These are phyloP conservation scores for Pantelozetes paolii DNA, from an alignment of 2,888 invertebrate species.

Conservation along the genomic window DNA sequence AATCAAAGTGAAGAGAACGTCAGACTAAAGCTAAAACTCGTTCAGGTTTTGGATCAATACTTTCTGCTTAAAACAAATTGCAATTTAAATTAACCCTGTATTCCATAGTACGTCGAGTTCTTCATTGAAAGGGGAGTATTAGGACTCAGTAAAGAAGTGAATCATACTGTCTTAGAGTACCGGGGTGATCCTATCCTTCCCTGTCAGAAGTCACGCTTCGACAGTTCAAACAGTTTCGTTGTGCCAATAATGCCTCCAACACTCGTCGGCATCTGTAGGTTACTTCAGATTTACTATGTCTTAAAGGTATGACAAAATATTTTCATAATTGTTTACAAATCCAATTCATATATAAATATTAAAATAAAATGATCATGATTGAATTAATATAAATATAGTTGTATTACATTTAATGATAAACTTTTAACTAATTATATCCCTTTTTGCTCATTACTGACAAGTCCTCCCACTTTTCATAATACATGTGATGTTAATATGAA, in stretches of 20 bases:
- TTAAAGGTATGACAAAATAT: slow-evolving; percentile 59
- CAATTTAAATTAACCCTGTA: neutral
- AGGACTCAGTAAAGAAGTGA: slow-evolving; percentile 65
- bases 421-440: too few species aligned
- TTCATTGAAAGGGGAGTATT: slow-evolving; percentile 70
- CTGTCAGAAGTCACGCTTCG: slow-evolving; percentile 63
- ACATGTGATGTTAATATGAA: too few species aligned
- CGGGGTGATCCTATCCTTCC: slow-evolving; percentile 63
- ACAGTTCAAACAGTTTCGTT: slow-evolving; percentile 63
- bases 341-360: too few species aligned
- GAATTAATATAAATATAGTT: too few species aligned
- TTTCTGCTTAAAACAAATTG: slow-evolving; percentile 11
- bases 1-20: slow-evolving; percentile 63
- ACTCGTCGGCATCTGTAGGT: slow-evolving; percentile 66
- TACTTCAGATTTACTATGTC: slow-evolving; percentile 68
- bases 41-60: slow-evolving; percentile 56
- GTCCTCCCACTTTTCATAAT: too few species aligned
- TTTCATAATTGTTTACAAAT: neutral
- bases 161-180: slow-evolving; percentile 67
- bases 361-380: too few species aligned
- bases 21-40: slow-evolving; percentile 59
- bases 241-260: slow-evolving; percentile 71
- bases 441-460: too few species aligned
- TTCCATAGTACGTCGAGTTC: slow-evolving; percentile 65
- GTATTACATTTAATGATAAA: too few species aligned